These are phyloP conservation scores for Tachysurus vachellii DNA, from an alignment of 2,113 vertebrate genomes.

Conservation along the genomic window DNA sequence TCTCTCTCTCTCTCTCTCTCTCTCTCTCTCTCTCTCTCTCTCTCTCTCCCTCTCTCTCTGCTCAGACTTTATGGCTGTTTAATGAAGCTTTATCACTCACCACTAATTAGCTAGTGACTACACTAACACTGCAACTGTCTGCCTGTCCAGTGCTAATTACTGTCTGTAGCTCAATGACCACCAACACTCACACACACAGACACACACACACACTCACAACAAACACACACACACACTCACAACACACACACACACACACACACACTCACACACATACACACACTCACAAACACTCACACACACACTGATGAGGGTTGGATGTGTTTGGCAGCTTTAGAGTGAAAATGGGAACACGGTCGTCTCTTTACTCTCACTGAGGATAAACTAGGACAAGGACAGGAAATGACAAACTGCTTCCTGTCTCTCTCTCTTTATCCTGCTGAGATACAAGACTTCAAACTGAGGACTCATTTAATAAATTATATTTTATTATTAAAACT, in stretches of 20 bases:
- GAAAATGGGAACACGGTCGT: background rate
- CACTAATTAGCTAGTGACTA: conserved; percentile 1
- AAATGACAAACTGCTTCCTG: background rate
- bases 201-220: too few species aligned
- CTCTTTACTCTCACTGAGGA: background rate
- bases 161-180: conserved; percentile 4
- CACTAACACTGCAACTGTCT: background rate
- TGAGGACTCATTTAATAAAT: too few species aligned
- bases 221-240: too few species aligned
- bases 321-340: background rate
- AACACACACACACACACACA: too few species aligned
- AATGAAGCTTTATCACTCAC: conserved; percentile 21
- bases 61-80: conserved; percentile 6
- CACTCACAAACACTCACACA: background rate
- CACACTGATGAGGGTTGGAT: background rate
- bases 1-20: too few species aligned
- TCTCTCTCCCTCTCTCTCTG: background rate
- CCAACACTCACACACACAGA: too few species aligned
- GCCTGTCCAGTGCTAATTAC: background rate
- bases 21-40: too few species aligned
- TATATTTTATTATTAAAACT: too few species aligned
- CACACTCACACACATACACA: too few species aligned
- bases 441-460: too few species aligned
- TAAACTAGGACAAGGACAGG: conserved; percentile 17
- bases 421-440: background rate